Base-by-base conservation (phyloP, 2,888 invertebrate genomes). In the Hermodice carunculata region DNA sequence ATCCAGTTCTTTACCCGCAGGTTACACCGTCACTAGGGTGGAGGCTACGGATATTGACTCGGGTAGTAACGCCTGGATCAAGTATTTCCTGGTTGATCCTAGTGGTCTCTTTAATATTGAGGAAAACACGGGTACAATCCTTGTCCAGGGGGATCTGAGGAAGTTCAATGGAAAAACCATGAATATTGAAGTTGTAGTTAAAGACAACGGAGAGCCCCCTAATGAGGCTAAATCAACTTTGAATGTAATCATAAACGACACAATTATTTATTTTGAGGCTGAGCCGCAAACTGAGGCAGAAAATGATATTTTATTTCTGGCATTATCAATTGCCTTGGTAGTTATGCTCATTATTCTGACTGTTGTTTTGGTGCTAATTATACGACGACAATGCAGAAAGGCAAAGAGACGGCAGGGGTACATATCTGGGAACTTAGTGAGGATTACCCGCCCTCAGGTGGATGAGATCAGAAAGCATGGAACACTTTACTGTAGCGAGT, bases 11-110 rank as follows among this genome's bases (percentile, higher is more conserved):
- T 49, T 62, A 8, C 61, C 61, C 8, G 40, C 44, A 3, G 69
- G 69, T 1, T 43, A 64, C 14, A 44, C 53, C 11, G n/a, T 66
- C 19, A 64, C 64, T 3, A 34, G 61, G 5, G 46, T 69, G 5
- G 32, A 52, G 0, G 66, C 66, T 32, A 42, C 29, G 11, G 69
- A 69, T 46, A 51, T 37, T 5, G 69, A 69, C 40, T 49, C 51
- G 5, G 69, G 63, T 11, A 42, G 46, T n/a, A 66, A 69, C 40
- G 63, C 53, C 8, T 61, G 66, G n/a, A n/a, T n/a, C n/a, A n/a
- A n/a, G n/a, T n/a, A n/a, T n/a, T n/a, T n/a, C n/a, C n/a, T n/a
- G n/a, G 49, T 61, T 6, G n/a, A n/a, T n/a, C 61, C 61, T 2
- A 52, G 60, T 17, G 56, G 46, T n/a, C 19, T 34, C 24, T 70